Base-by-base conservation (phyloP, 1,140 invertebrate genomes). In the Listronotus bonariensis region DNA sequence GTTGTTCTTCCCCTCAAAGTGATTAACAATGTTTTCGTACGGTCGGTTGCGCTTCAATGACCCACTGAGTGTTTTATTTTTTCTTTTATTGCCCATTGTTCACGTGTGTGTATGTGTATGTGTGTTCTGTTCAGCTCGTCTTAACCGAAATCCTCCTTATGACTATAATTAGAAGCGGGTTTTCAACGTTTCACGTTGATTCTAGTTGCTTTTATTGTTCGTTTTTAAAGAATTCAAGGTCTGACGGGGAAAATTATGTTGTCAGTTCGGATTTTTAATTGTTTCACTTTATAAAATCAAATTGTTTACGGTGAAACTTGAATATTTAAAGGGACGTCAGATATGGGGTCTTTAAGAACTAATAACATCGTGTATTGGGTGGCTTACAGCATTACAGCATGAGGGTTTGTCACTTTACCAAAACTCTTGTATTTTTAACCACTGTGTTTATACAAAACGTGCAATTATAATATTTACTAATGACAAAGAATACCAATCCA, bases 11-110 rank as follows among this genome's bases (percentile, higher is more conserved):
- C 46, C 72, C 67, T 38, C 51, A 70, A 67, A 73, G 68, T 73
- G 72, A 73, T 73, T 73, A 69, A 72, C 72, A 69, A 72, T 72
- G 72, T 73, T 73, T 69, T 68, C 62, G 57, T 55, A 72, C 62
- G 72, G 56, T 61, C 66, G 48, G 72, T 63, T 72, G 68, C 72
- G 52, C 72, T 68, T 69, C 49, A 73, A 70, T 73, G 66, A 71
- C 57, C 60, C 54, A 58, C 61, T 63, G 66, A 68, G 65, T 70
- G 66, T 65, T 64, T 70, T 58, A 67, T 69, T 63, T 69, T 69
- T 69, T 51, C 53, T 67, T 67, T 63, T 59, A 63, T 67, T 66
- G 18, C 60, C 68, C 63, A 67, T 69, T 67, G 68, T 69, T 69
- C 62, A 59, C 42, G 53, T 65, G 52, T 58, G 62, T 61, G 62